Conservation (phyloP, 2,888 invertebrate species). For the Lepidocyrtoides sp. region DNA sequence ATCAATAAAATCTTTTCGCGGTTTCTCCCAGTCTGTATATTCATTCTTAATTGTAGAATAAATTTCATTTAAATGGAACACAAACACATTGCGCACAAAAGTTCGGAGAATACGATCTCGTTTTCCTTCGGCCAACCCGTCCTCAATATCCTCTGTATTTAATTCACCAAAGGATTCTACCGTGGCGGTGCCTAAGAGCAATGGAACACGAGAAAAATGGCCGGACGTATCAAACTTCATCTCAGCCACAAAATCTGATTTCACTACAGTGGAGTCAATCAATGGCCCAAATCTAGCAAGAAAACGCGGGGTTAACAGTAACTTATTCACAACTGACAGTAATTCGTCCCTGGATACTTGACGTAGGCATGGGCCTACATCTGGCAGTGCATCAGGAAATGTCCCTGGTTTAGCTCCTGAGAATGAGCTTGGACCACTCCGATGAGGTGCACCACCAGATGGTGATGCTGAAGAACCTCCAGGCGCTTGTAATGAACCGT, state of each 20-base stretch:
- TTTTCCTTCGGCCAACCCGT: slow-evolving; percentile 83
- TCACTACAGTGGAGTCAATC: slow-evolving; percentile 84
- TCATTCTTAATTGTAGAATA: slow-evolving; percentile 95
- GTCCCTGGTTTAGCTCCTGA: slow-evolving; percentile 62
- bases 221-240: slow-evolving; percentile 84
- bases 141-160: slow-evolving; percentile 85
- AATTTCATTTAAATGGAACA: slow-evolving; percentile 95
- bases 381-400: slow-evolving; percentile 80
- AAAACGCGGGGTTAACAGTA: slow-evolving; percentile 84
- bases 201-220: slow-evolving; percentile 83
- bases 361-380: slow-evolving; percentile 84
- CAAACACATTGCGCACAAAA: slow-evolving; percentile 95
- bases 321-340: slow-evolving; percentile 82
- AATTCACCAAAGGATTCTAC: slow-evolving; percentile 85
- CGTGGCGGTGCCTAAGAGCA: slow-evolving; percentile 84
- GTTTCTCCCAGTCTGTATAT: slow-evolving; percentile 96
- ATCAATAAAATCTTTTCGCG: slow-evolving; percentile 95
- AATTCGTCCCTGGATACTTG: slow-evolving; percentile 83
- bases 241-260: slow-evolving; percentile 84
- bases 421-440: slow-evolving; percentile 60
- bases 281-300: slow-evolving; percentile 84
- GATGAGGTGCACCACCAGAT: slow-evolving; percentile 53
- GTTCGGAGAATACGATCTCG: slow-evolving; percentile 91
- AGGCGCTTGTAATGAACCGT: slow-evolving; percentile 55
- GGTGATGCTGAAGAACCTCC: slow-evolving; percentile 32